A percentile compares a stretch with the other conserved stretches of the same genome.
Evolutionary conservation across 2,888 invertebrate species (phyloP).

Genomic region (Lycaena phlaeas): DNA sequence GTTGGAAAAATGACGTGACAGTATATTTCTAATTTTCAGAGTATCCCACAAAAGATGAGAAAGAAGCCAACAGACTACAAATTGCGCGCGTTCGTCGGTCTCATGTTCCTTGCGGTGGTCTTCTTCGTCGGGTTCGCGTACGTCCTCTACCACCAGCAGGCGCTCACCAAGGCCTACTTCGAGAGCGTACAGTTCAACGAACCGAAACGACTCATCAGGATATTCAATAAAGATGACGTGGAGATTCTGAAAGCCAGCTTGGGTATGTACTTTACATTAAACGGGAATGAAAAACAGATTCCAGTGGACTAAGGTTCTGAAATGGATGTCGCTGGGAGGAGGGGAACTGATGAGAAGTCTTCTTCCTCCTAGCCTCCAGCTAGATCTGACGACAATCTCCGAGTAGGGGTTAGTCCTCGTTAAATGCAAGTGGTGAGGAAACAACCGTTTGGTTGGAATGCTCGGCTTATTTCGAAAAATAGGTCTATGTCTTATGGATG

Average conservation of each 20-base stretch:
- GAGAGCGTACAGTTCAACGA: conserved; percentile 88
- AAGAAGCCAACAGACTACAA: conserved; percentile 85
- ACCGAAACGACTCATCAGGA: conserved; percentile 80
- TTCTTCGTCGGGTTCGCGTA: conserved; percentile 89
- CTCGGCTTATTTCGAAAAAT: too few relatives aligned
- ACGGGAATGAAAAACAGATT: too few relatives aligned
- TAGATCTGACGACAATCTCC: too few relatives aligned
- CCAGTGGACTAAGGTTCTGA: too few relatives aligned
- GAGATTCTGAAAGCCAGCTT: conserved; percentile 79
- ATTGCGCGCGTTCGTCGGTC: conserved; percentile 84
- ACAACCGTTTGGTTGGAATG: too few relatives aligned
- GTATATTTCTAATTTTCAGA: conserved; percentile 55
- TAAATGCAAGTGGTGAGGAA: too few relatives aligned
- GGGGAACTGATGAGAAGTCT: too few relatives aligned
- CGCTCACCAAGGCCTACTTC: conserved; percentile 86
- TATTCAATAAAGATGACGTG: conserved; percentile 80
- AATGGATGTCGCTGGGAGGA: too few relatives aligned
- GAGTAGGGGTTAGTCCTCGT: too few relatives aligned
- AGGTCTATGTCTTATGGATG: too few relatives aligned
- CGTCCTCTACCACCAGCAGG: conserved; percentile 86
- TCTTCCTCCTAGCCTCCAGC: too few relatives aligned
- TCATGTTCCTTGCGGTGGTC: conserved; percentile 85
- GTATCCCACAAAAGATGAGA: conserved; percentile 80
- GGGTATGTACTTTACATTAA: conserved; percentile 41
- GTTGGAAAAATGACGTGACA: too few relatives aligned